Conservation (phyloP, 2,888 invertebrate species). For the Diplazon laetatorius region DNA sequence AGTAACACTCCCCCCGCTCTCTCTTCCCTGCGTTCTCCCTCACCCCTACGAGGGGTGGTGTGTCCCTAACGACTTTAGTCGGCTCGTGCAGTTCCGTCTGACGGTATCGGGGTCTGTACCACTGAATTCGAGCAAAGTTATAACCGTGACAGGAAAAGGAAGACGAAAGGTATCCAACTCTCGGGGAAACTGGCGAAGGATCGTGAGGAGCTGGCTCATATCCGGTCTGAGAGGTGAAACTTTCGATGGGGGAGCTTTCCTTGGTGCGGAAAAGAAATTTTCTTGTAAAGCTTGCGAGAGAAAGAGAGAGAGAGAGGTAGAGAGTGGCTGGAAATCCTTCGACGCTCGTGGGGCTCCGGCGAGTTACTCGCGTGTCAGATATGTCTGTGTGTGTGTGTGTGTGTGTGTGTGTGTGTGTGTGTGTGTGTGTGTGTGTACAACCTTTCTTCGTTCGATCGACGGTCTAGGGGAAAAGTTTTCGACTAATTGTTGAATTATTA, state of each 20-base stretch:
- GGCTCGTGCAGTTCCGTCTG: slow-evolving; percentile 11
- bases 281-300: slow-evolving; percentile 30
- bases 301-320: too few species aligned
- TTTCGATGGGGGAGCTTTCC: slow-evolving; percentile 46
- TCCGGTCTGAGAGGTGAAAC: slow-evolving; percentile 58
- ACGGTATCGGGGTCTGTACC: not conserved
- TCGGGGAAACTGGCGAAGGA: slow-evolving; percentile 58
- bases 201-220: slow-evolving; percentile 50
- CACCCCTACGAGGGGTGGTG: too few species aligned
- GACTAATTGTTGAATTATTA: slow-evolving; percentile 33
- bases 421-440: too few species aligned
- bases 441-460: slow-evolving; percentile 26
- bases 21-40: too few species aligned
- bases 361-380: slow-evolving; percentile 37
- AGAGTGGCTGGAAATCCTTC: slow-evolving; percentile 9
- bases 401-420: too few species aligned
- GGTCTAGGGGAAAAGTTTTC: slow-evolving; percentile 18
- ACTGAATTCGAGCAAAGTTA: slow-evolving; percentile 72
- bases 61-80: slow-evolving; percentile 60
- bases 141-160: not conserved
- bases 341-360: too few species aligned
- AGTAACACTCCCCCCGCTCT: slow-evolving; percentile 61
- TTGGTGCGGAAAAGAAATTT: slow-evolving; percentile 38
- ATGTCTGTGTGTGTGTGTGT: too few species aligned
- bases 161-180: slow-evolving; percentile 52